Evolutionary conservation across 2,888 invertebrate genomes (phyloP), one percentile per base, ranked within the genome.

Genomic region (Agrochola macilenta): DNA sequence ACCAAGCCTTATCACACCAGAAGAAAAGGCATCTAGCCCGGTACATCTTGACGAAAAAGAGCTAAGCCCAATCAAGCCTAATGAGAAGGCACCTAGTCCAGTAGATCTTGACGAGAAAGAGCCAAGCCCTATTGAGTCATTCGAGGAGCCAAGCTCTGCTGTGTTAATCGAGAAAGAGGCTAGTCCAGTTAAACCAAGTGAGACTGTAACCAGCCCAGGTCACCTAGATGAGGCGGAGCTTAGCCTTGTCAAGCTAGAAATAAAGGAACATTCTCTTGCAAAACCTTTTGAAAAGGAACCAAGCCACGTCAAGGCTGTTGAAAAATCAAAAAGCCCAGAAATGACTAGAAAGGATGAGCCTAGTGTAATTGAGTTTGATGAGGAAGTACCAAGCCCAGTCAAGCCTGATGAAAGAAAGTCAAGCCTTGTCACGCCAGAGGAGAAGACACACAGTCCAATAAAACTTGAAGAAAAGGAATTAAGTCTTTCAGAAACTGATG

Each of bases 401-500:
- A 30, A 68, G 30, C 14, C 30, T 0, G 30, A 61, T 2, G 58
- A 58, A 14, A 58, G 58, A 5, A 26, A 26, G 58, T 14, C 23
- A 49, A 49, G 30, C 26, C 54, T 26, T 9, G 9, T 58, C 3
- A 49, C 12, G 8, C 12, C 26, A 5, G 66, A 49, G 4, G 30
- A 66, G 12, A 49, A 20, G 7, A 4, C 26, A 30, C 11, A 5
- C 0, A 66, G 26, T 20, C 35, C 52, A 17, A 30, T 30, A 0
- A 60, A 66, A 2, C 39, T 17, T n/a, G 74, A 70, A 1, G 68
- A 83, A 1, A 72, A 54, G 20, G 46, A 39, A 43, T 14, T 39
- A n/a, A 71, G 61, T 14, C 69, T 35, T 14, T 26, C 58, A n/a
- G 65, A 66, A 20, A 60, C 43, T 17, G 76, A 63, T 39, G 70